These are phyloP conservation scores for Clostera curtula DNA, from an alignment of 2,888 invertebrate genomes.

Conservation along the genomic window DNA sequence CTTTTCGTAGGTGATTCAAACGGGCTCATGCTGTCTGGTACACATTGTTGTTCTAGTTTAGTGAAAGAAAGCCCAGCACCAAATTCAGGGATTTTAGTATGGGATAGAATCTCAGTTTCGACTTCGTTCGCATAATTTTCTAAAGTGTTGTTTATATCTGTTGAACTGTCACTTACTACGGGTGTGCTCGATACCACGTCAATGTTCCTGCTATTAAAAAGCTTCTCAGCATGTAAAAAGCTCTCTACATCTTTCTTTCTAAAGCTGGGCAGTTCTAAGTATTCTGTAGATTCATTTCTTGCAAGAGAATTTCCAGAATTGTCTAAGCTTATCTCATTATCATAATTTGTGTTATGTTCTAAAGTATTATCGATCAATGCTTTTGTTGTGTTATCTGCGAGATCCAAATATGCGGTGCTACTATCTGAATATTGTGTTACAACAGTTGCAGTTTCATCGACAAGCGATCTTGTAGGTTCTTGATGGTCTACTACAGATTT, in stretches of 20 bases:
- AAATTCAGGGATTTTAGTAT: constrained; percentile 37
- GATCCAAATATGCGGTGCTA: constrained; percentile 56
- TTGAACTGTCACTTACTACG: constrained; percentile 42
- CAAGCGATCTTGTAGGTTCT: too few species aligned
- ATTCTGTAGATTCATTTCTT: constrained; percentile 54
- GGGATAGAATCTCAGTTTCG: constrained; percentile 26
- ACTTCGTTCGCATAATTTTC: constrained; percentile 29
- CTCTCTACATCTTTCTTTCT: constrained; percentile 37
- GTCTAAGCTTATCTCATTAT: constrained; percentile 32
- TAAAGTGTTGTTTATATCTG: constrained; percentile 28
- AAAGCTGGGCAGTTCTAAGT: constrained; percentile 58
- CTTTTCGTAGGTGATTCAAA: constrained; percentile 65
- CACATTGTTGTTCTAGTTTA: constrained; percentile 46
- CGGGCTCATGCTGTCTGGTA: constrained; percentile 51
- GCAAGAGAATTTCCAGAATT: constrained; percentile 25
- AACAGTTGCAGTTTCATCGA: constrained; percentile 22
- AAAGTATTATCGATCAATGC: constrained; percentile 30
- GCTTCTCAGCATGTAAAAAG: constrained; percentile 50
- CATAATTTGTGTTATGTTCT: constrained; percentile 22
- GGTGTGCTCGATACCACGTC: constrained; percentile 51
- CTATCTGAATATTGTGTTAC: constrained; percentile 25
- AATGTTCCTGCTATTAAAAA: constrained; percentile 25
- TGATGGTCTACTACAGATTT: too few species aligned
- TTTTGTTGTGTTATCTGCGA: constrained; percentile 47
- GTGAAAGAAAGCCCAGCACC: constrained; percentile 32